Evolutionary conservation across 2,113 vertebrate species (phyloP), one percentile per base, ranked within the genome.

Genomic region (Chaetodon trifascialis): DNA sequence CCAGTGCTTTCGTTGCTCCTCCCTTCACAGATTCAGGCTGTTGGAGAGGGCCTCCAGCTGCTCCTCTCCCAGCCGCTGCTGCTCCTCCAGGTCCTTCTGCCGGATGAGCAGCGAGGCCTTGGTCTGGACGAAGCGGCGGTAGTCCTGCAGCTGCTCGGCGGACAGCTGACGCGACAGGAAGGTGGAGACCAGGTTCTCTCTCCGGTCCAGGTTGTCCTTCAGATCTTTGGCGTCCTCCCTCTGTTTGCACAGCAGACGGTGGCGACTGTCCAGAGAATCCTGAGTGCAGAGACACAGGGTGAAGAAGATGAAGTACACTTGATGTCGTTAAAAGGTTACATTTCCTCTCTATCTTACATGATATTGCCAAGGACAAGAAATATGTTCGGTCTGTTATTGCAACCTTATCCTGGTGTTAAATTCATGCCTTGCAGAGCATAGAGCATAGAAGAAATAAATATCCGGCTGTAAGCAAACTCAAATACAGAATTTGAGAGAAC

Each of bases 141-240:
- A 99, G 90, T 95, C 93, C 67, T 89, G 94, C 80, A 99, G 95
- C 93, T 97, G 96, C 65, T 94, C 78, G 0, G 92, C 74, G 0
- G 92, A 92, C 90, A 99, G 95, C 83, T 97, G 96, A 7, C 93
- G 96, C n/a, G 92, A 92, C 30, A 99, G 95, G 91, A 98, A 96
- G 4, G 91, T 93, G 0, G 96, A 96, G 60, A 99, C 95, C 63
- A 97, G 92, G 17, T 94, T 94, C 83, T 98, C 97, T n/a, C 98
- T 90, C 0, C 97, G 95, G 9, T 98, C 97, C 84, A 99, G 93
- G 52, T 99, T 98, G 9, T 97, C 96, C 80, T 98, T 99, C 89
- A 99, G 94, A 71, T 99, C 98, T 92, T 96, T 97, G 25, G 98
- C 97, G 11, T 98, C 98, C 7, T 98, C 97, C 80, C 95, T 89